A percentile compares a stretch with the other conserved stretches of the same genome.
Evolutionary conservation across 2,888 invertebrate species (phyloP).

Genomic region (Saturnia pavonia): DNA sequence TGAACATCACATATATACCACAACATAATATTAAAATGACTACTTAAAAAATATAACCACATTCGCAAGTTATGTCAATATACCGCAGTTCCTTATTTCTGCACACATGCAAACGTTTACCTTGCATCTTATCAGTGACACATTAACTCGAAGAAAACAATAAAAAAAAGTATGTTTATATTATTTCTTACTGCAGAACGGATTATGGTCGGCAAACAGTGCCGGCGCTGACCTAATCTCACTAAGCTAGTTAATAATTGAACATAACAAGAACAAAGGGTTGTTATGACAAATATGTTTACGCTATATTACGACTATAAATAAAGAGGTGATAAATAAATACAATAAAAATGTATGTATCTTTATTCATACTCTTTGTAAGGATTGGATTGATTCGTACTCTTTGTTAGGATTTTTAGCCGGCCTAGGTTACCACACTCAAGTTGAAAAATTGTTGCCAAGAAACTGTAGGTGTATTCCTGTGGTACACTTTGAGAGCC

Average conservation of each 20-base stretch:
- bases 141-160: slow-evolving; percentile 31
- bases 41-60: not conserved
- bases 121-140: slow-evolving; percentile 37
- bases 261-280: slow-evolving; percentile 31
- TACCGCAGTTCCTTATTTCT: slow-evolving; percentile 37
- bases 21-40: not conserved
- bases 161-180: slow-evolving; percentile 25
- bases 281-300: slow-evolving; percentile 16
- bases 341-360: not conserved
- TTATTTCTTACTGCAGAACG: slow-evolving; percentile 20
- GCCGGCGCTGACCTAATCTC: slow-evolving; percentile 36
- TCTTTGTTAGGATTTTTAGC: too few species aligned
- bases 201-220: slow-evolving; percentile 16
- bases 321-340: not conserved
- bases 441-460: too few species aligned
- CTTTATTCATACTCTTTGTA: too few species aligned
- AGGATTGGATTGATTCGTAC: too few species aligned
- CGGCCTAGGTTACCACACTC: too few species aligned
- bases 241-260: slow-evolving; percentile 21
- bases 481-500: too few species aligned
- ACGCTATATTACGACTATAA: not conserved
- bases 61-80: not conserved
- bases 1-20: not conserved
- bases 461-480: too few species aligned
- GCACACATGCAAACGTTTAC: slow-evolving; percentile 27